Percentiles rank a stretch among this genome's conserved stretches.
Conservation (phyloP, 2,888 invertebrate species). For the Eupithecia centaureata region DNA sequence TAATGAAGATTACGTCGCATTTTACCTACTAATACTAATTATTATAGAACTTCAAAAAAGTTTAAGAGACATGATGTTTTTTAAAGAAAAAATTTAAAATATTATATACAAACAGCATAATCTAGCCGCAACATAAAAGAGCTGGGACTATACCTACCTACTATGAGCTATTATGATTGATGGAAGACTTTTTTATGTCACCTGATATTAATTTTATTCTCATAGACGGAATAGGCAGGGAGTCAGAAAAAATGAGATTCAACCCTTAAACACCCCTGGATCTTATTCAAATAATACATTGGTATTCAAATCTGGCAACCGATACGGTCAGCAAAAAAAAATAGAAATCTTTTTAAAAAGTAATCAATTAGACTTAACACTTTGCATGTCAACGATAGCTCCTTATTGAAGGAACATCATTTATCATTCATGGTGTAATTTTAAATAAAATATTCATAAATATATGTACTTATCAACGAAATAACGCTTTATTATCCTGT, state of each 20-base stretch:
- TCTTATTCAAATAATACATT: slow-evolving; percentile 29
- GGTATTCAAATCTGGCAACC: slow-evolving; percentile 43
- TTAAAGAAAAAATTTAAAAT: too few species aligned
- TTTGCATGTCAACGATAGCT: slow-evolving; percentile 59
- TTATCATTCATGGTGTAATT: slow-evolving; percentile 59
- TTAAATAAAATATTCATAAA: slow-evolving; percentile 55
- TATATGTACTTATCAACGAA: neutral
- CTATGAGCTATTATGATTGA: neutral
- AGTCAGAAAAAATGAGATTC: neutral
- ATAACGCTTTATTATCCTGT: neutral
- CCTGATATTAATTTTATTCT: neutral
- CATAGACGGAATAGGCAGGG: neutral
- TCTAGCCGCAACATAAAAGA: neutral
- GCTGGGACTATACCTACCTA: too few species aligned
- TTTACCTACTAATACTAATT: too few species aligned
- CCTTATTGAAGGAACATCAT: slow-evolving; percentile 50
- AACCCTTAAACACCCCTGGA: slow-evolving; percentile 12
- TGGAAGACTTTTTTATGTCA: neutral
- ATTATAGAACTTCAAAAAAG: too few species aligned
- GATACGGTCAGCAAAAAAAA: slow-evolving; percentile 41
- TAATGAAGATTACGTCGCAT: too few species aligned
- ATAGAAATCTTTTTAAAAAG: slow-evolving; percentile 51
- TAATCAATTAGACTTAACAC: slow-evolving; percentile 71
- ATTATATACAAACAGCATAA: neutral
- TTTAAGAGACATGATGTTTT: too few species aligned